A percentile compares a stretch with the other conserved stretches of the same genome.
These are phyloP conservation scores for Acanthosepion esculentum DNA, from an alignment of 2,888 invertebrate species.

Conservation along the genomic window DNA sequence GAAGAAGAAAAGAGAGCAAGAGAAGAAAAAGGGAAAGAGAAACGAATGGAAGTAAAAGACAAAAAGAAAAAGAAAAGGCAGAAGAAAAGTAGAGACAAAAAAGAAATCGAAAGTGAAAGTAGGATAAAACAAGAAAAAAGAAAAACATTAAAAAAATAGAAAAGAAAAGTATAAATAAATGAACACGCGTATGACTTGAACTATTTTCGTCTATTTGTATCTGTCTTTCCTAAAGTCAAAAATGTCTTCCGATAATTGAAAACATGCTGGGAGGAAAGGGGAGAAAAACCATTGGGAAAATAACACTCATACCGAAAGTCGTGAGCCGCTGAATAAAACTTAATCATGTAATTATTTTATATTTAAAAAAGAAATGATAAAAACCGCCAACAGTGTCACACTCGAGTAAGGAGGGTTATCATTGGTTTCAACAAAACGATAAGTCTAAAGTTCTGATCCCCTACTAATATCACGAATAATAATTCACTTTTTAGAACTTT, in stretches of 20 bases:
- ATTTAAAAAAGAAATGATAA: too few species aligned
- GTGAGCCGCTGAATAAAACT: background rate
- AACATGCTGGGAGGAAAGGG: background rate
- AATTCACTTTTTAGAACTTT: too few species aligned
- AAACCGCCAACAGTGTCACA: background rate
- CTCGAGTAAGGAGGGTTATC: background rate
- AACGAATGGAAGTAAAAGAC: too few species aligned
- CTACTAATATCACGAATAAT: too few species aligned
- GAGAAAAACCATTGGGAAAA: background rate
- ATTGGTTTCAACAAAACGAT: too few species aligned
- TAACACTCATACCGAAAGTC: background rate
- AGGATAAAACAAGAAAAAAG: background rate
- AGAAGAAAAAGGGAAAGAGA: background rate
- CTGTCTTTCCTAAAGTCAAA: background rate
- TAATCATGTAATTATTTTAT: background rate
- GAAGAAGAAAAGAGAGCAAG: background rate
- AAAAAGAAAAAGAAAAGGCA: background rate
- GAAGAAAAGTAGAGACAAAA: background rate
- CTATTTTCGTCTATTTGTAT: background rate
- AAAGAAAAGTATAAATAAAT: background rate
- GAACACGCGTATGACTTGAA: background rate
- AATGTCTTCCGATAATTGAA: background rate
- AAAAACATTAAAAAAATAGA: background rate
- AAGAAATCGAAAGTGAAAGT: too few species aligned
- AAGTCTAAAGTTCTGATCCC: too few species aligned